These are phyloP conservation scores for Chrysochloris asiatica DNA, from an alignment of 2,113 vertebrate genomes.

Conservation along the genomic window DNA sequence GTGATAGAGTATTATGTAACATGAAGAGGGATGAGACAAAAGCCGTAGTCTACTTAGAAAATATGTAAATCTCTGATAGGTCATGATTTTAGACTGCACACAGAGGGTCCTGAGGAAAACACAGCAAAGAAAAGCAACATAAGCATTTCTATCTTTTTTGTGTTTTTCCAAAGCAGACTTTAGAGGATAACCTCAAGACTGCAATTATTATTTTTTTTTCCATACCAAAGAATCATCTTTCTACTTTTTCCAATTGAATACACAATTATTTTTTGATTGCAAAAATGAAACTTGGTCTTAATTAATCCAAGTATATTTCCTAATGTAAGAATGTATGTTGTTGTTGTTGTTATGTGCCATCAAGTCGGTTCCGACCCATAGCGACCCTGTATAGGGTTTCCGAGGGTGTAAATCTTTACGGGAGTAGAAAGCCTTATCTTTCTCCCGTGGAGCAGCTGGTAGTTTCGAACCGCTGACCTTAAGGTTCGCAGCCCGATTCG, in stretches of 20 bases:
- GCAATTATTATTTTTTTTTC: not conserved
- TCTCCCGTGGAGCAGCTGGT: too few relatives aligned
- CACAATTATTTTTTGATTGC: not conserved
- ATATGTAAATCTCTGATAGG: not conserved
- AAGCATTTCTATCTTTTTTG: not conserved
- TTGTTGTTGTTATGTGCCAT: too few relatives aligned
- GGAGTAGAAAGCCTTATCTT: too few relatives aligned
- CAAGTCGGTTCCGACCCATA: too few relatives aligned
- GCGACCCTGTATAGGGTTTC: too few relatives aligned
- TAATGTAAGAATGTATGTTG: not conserved
- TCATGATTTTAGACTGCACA: not conserved
- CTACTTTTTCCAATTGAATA: not conserved
- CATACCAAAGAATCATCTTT: not conserved
- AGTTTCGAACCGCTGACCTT: too few relatives aligned
- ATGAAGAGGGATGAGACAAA: not conserved
- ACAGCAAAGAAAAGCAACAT: not conserved
- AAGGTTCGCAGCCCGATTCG: too few relatives aligned
- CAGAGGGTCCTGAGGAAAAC: not conserved
- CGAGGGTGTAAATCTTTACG: too few relatives aligned
- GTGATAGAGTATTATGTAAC: not conserved
- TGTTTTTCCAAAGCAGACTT: constrained; percentile 18
- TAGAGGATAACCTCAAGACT: not conserved
- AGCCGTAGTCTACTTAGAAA: not conserved
- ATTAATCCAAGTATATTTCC: not conserved
- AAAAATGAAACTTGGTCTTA: not conserved